Conservation (phyloP, 2,888 invertebrate genomes). For the Epicampocera succincta region DNA sequence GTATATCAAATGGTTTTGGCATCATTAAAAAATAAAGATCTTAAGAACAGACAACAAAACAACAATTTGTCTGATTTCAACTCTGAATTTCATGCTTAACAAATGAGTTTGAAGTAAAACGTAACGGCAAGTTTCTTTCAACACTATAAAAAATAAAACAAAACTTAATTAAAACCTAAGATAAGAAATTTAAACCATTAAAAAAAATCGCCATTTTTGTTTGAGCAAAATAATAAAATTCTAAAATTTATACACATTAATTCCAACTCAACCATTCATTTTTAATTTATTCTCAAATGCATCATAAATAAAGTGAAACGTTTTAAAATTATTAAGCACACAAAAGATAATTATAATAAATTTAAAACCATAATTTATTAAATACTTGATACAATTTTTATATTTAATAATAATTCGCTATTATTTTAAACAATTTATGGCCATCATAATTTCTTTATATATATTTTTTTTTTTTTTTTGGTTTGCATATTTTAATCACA, state of each 20-base stretch:
- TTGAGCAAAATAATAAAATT: not conserved
- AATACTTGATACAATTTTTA: conserved; percentile 28
- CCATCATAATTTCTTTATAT: conserved; percentile 31
- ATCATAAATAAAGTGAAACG: conserved; percentile 47
- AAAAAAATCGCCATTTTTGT: not conserved
- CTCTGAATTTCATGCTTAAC: not conserved
- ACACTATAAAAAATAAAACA: not conserved
- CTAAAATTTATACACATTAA: conserved; percentile 1
- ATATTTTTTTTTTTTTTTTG: too few species aligned
- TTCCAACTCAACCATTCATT: not conserved
- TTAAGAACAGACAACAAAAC: not conserved
- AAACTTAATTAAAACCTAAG: not conserved
- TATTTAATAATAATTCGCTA: conserved; percentile 39
- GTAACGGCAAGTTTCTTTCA: not conserved
- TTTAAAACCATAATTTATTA: conserved; percentile 49
- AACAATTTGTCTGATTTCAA: not conserved
- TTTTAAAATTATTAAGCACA: conserved; percentile 44
- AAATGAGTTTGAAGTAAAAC: not conserved
- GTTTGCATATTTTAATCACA: conserved; percentile 55
- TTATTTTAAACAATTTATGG: conserved; percentile 56
- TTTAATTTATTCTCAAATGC: conserved; percentile 43
- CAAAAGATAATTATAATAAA: conserved; percentile 48
- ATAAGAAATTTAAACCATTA: not conserved
- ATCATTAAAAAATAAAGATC: too few species aligned
- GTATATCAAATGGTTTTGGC: too few species aligned